Conservation (phyloP, 2,113 vertebrate species). For the Trichechus manatus region DNA sequence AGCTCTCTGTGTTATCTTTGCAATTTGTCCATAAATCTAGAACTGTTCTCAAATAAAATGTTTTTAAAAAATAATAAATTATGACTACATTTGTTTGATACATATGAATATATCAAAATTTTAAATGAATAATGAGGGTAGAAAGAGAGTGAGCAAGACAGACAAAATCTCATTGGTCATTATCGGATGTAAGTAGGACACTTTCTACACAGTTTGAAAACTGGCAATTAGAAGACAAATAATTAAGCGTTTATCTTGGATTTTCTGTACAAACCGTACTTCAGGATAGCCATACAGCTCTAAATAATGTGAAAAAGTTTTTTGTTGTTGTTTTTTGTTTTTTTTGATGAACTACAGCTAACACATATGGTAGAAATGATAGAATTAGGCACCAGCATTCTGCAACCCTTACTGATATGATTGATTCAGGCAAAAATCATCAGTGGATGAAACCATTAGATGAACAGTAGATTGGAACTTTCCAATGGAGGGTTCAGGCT, state of each 20-base stretch:
- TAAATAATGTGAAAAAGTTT: not conserved
- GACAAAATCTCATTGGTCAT: not conserved
- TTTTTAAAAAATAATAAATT: not conserved
- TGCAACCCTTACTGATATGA: not conserved
- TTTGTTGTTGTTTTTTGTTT: too few relatives aligned
- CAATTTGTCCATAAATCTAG: too few relatives aligned
- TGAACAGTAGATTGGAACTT: not conserved
- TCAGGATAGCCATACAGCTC: not conserved
- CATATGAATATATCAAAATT: not conserved
- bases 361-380: not conserved
- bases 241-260: conserved; percentile 19
- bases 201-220: conserved; percentile 2
- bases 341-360: not conserved
- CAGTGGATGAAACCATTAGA: not conserved
- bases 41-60: too few relatives aligned
- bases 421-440: not conserved
- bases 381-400: not conserved
- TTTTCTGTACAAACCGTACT: not conserved
- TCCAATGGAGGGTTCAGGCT: not conserved
- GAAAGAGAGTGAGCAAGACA: not conserved
- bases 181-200: not conserved
- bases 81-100: not conserved
- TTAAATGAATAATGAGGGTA: not conserved
- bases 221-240: not conserved
- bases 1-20: too few relatives aligned